A percentile compares a stretch with the other conserved stretches of the same genome.
These are phyloP conservation scores for Scelioninae gen. 1 DNA, from an alignment of 2,888 invertebrate genomes.

Conservation along the genomic window DNA sequence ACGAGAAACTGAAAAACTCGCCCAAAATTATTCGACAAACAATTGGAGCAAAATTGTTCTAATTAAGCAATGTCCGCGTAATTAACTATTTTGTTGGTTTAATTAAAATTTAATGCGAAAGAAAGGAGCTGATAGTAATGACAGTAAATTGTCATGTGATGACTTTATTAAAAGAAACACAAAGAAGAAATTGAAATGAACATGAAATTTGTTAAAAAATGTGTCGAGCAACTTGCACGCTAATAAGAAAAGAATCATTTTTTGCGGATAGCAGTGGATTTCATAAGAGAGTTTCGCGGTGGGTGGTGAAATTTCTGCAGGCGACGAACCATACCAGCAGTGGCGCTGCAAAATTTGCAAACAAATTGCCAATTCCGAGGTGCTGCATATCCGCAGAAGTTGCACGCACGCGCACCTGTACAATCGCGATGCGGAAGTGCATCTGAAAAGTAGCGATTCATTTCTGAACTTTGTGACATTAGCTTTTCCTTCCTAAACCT, in stretches of 20 bases:
- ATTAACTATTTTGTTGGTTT: constrained; percentile 26
- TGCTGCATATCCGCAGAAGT: constrained; percentile 74
- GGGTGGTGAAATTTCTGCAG: constrained; percentile 68
- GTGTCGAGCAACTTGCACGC: constrained; percentile 22
- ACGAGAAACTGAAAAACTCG: constrained; percentile 9
- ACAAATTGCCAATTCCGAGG: constrained; percentile 83
- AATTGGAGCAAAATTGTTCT: constrained; percentile 32
- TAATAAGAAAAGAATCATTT: constrained; percentile 67
- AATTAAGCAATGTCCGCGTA: constrained; percentile 12
- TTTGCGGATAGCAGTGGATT: constrained; percentile 59
- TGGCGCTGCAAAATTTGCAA: constrained; percentile 81
- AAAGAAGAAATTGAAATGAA: constrained; percentile 10
- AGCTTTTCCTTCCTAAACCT: constrained; percentile 51
- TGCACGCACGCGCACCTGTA: constrained; percentile 67
- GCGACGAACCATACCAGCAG: constrained; percentile 67
- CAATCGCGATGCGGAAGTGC: constrained; percentile 66
- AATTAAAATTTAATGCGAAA: constrained; percentile 20
- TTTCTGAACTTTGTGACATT: constrained; percentile 63
- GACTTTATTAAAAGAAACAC: constrained; percentile 11
- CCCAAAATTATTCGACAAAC: constrained; percentile 32
- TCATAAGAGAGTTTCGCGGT: constrained; percentile 66
- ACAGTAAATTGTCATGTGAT: constrained; percentile 24
- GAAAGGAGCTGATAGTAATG: background rate
- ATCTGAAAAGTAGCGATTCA: constrained; percentile 63
- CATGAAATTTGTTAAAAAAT: constrained; percentile 42